Percentiles rank a stretch among this genome's conserved stretches.
Conservation (phyloP, 2,888 invertebrate species). For the Orchesellides sinensis region DNA sequence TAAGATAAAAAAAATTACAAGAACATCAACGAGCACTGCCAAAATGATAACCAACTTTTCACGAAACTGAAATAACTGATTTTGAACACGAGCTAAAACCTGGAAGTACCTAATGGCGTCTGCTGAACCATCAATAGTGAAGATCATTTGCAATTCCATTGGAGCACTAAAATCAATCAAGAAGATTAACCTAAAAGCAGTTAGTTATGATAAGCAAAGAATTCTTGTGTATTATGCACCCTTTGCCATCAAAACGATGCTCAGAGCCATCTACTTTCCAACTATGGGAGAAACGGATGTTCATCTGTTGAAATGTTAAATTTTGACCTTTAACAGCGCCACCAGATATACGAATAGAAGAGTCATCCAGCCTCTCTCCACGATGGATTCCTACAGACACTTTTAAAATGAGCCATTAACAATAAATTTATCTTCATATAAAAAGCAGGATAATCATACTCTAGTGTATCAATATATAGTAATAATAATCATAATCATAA, state of each 20-base stretch:
- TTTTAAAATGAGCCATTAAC: no score
- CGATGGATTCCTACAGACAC: constrained; percentile 7
- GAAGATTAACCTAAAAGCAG: background rate
- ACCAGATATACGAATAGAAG: constrained; percentile 3
- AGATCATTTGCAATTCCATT: constrained; percentile 42
- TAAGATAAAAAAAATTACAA: background rate
- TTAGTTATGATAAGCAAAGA: background rate
- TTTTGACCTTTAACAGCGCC: constrained; percentile 27
- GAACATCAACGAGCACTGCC: constrained; percentile 31
- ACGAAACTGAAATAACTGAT: constrained; percentile 44
- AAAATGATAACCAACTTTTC: constrained; percentile 35
- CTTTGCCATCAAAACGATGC: constrained; percentile 30
- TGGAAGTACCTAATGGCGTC: constrained; percentile 26
- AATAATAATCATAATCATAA: no score
- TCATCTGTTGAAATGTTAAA: constrained; percentile 36
- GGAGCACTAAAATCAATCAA: background rate
- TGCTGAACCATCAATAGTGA: constrained; percentile 24
- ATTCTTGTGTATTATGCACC: no score
- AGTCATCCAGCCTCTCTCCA: constrained; percentile 26
- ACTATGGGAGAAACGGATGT: background rate
- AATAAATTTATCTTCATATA: no score
- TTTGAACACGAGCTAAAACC: constrained; percentile 30
- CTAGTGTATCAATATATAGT: no score
- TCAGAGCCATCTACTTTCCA: constrained; percentile 32
- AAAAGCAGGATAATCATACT: no score